These are phyloP conservation scores for Chromis chromis DNA, from an alignment of 2,797 vertebrate species.

Conservation along the genomic window DNA sequence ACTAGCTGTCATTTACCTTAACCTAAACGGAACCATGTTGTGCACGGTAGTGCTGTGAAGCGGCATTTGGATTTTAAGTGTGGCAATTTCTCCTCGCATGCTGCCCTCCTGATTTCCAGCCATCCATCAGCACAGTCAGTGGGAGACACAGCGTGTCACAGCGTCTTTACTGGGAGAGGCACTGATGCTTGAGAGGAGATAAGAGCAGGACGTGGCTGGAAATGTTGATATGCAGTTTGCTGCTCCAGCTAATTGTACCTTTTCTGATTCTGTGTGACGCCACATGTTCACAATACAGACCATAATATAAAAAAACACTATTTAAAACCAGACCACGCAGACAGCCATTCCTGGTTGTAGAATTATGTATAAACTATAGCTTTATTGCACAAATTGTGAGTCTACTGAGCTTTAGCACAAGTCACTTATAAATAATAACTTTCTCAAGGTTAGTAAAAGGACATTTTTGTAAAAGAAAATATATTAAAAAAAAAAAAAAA, in stretches of 20 bases:
- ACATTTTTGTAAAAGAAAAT: no score
- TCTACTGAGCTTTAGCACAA: not conserved
- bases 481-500: no score
- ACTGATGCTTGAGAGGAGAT: conserved; percentile 18
- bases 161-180: conserved; percentile 46
- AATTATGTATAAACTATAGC: not conserved
- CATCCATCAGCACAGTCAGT: conserved; percentile 37
- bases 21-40: conserved; percentile 19
- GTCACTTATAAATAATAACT: no score
- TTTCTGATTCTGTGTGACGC: conserved; percentile 1
- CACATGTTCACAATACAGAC: not conserved
- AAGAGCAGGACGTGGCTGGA: conserved; percentile 22
- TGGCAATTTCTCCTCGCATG: conserved; percentile 33
- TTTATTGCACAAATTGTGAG: not conserved
- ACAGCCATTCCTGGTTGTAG: not conserved
- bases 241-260: conserved; percentile 23
- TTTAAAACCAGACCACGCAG: no score
- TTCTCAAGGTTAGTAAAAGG: no score
- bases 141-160: conserved; percentile 49
- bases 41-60: conserved; percentile 14
- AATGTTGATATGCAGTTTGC: conserved; percentile 21
- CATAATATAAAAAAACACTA: not conserved
- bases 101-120: conserved; percentile 64
- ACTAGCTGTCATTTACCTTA: conserved; percentile 37
- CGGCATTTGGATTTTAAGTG: conserved; percentile 41